Conservation (phyloP, 2,113 vertebrate genomes). For the Asarcornis scutulata region DNA sequence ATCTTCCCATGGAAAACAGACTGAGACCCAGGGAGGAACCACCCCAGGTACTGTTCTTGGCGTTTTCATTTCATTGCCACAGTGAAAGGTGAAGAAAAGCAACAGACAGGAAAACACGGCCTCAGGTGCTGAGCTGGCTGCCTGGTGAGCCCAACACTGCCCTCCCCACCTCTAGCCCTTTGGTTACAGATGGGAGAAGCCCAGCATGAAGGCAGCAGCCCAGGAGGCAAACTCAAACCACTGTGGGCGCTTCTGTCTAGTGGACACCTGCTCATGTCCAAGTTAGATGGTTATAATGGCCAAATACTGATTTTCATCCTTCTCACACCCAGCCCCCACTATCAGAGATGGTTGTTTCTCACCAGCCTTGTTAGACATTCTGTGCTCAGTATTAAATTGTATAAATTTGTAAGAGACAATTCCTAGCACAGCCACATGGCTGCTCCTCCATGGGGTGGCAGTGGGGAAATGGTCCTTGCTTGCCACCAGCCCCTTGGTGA, state of each 20-base stretch:
- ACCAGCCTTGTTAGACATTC: neutral
- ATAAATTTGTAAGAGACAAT: no score
- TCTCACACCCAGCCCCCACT: neutral
- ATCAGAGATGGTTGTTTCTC: neutral
- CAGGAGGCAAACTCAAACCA: neutral
- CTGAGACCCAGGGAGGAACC: neutral
- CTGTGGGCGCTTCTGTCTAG: neutral
- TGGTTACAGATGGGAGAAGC: neutral
- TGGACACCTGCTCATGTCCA: no score
- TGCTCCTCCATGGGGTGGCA: neutral
- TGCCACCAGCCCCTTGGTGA: neutral
- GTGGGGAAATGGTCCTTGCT: neutral
- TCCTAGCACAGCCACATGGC: neutral
- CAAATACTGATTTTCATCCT: neutral
- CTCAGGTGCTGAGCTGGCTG: neutral
- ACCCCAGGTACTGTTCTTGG: neutral
- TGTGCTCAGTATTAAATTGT: neutral
- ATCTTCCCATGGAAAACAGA: neutral
- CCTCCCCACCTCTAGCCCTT: neutral
- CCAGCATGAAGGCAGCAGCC: no score
- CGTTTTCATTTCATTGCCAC: fast-evolving
- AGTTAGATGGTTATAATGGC: neutral
- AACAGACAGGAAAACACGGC: neutral
- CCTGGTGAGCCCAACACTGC: neutral
- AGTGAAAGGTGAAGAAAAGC: neutral